These are phyloP conservation scores for Lithobius niger DNA, from an alignment of 1,140 invertebrate genomes.

Conservation along the genomic window DNA sequence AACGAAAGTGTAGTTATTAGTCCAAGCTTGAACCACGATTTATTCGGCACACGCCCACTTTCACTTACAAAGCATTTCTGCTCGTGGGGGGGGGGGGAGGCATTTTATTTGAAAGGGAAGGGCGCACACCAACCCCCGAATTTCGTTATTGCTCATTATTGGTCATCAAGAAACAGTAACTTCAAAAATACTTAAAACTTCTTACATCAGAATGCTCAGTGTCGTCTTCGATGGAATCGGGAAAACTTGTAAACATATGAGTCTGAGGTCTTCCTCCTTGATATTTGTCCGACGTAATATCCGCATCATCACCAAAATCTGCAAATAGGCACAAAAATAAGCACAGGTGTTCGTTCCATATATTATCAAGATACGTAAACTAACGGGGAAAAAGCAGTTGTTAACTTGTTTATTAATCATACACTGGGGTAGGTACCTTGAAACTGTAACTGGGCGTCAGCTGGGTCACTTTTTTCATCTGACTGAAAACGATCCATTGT, in stretches of 20 bases:
- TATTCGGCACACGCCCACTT: too few relatives aligned
- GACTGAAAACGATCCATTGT: too few relatives aligned
- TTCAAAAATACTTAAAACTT: background rate
- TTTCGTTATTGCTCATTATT: background rate
- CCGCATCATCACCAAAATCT: slow-evolving; percentile 16
- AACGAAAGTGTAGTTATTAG: too few relatives aligned
- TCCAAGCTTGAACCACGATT: too few relatives aligned
- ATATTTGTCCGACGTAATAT: slow-evolving; percentile 2
- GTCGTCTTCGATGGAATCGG: slow-evolving; percentile 23
- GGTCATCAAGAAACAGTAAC: background rate
- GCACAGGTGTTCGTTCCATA: background rate
- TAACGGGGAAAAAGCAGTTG: background rate
- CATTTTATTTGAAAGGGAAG: background rate
- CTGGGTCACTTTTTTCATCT: slow-evolving; percentile 1
- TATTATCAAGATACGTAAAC: background rate
- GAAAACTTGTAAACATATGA: slow-evolving; percentile 30
- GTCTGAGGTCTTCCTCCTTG: slow-evolving; percentile 21
- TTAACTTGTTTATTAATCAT: background rate
- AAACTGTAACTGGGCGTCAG: slow-evolving; percentile 18
- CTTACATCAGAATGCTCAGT: slow-evolving; percentile 11
- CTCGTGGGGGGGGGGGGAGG: background rate
- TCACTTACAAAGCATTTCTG: background rate
- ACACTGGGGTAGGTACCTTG: slow-evolving; percentile 18
- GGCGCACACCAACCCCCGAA: background rate
- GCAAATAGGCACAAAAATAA: background rate